Base-by-base conservation (phyloP, 2,888 invertebrate genomes). In the Pardosa pseudoannulata region DNA sequence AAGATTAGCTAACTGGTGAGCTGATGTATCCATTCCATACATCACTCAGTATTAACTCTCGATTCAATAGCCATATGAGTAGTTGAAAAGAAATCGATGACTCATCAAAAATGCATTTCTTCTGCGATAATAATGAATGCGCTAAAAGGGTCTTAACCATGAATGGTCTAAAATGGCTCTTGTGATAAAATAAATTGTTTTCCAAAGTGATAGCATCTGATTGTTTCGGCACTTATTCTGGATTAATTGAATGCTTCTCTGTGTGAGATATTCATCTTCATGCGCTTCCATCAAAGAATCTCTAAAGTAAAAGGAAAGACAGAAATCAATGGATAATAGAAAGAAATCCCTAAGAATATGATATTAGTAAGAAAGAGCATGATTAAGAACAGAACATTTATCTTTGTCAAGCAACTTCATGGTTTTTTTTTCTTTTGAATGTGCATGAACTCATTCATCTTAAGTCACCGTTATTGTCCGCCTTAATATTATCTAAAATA, bases 21-120 rank as follows among this genome's bases (percentile, higher is more conserved):
- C n/a, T n/a, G n/a, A n/a, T n/a, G n/a, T n/a, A n/a, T n/a, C n/a
- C n/a, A n/a, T n/a, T n/a, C n/a, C n/a, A n/a, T n/a, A n/a, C n/a
- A n/a, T n/a, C n/a, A n/a, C n/a, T n/a, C n/a, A n/a, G n/a, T n/a
- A n/a, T n/a, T n/a, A n/a, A n/a, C n/a, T n/a, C n/a, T n/a, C n/a
- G 36, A 7, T 36, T 36, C 36, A 36, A 36, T 46, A 16, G 46
- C 2, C 2, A 46, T 6, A 6, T 9, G 56, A 56, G 11, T 23
- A 23, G 23, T 56, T 23, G 23, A 56, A 56, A 56, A 56, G 23
- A 56, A 56, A 56, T 56, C 56, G 16, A 56, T 23, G 23, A 11
- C 56, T 56, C 23, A 23, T 56, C 56, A 56, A 56, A 56, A 56
- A 56, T 56, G 23, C 56, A 23, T 56, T 56, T 56, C 56, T 56